Percentiles rank a stretch among this genome's conserved stretches.
phyloP scores from a whole-genome alignment of 2,888 invertebrate species.

The Augochlorella aurata region DNA sequence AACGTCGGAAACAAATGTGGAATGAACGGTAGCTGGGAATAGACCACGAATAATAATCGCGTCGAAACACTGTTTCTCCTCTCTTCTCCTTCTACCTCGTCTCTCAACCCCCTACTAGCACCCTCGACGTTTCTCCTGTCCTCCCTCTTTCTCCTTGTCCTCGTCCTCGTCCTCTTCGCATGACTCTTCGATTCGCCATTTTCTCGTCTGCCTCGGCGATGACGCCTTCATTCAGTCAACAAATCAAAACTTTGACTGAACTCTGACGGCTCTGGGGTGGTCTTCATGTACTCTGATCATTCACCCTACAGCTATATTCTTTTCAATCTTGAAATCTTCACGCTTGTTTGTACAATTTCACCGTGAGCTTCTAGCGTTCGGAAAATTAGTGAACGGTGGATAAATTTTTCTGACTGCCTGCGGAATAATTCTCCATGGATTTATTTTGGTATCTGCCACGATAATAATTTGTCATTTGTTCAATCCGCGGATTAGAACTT shows the following conservation, averaged over 20 bases:
- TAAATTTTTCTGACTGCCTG: neutral
- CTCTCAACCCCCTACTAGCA: neutral
- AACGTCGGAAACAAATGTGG: conserved; percentile 67
- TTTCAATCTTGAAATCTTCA: neutral
- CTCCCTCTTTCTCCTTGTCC: neutral
- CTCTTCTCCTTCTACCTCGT: conserved; percentile 10
- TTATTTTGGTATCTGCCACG: too few relatives aligned
- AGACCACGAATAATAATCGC: conserved; percentile 68
- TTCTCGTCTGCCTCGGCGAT: conserved; percentile 28
- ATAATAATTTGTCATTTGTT: too few relatives aligned
- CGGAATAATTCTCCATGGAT: neutral
- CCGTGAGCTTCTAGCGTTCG: too few relatives aligned
- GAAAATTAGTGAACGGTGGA: neutral
- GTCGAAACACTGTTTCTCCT: conserved; percentile 63
- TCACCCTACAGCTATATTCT: neutral
- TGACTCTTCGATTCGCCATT: conserved; percentile 22
- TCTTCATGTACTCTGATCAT: neutral
- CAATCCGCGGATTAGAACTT: too few relatives aligned
- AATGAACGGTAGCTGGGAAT: conserved; percentile 62
- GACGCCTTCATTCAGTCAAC: conserved; percentile 46
- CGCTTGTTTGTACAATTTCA: too few relatives aligned
- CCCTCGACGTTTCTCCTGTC: neutral
- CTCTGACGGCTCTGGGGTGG: neutral
- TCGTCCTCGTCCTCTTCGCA: neutral
- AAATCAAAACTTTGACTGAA: conserved; percentile 37